A percentile compares a stretch with the other conserved stretches of the same genome.
phyloP scores from a whole-genome alignment of 2,888 invertebrate species.

The Agonopterix alstromeriana region DNA sequence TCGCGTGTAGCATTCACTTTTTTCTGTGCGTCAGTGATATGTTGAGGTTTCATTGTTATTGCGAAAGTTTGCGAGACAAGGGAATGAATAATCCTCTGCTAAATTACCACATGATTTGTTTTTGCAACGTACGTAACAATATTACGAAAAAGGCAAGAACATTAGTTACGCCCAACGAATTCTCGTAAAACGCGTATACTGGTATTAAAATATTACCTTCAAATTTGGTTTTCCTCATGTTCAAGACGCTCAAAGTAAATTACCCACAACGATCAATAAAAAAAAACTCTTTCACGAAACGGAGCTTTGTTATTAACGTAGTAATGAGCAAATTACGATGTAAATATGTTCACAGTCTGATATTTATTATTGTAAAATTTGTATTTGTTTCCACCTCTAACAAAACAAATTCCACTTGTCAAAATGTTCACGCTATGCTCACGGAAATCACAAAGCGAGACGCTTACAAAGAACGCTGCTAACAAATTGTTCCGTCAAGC shows the following conservation, averaged over 20 bases:
- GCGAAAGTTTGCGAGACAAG: too few relatives aligned
- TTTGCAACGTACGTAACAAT: too few relatives aligned
- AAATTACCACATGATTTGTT: too few relatives aligned
- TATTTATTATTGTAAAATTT: not conserved
- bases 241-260: not conserved
- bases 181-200: too few relatives aligned
- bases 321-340: not conserved
- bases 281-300: not conserved
- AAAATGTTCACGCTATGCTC: constrained; percentile 66
- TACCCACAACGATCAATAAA: not conserved
- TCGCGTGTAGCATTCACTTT: constrained; percentile 25
- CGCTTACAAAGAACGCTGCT: constrained; percentile 63
- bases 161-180: too few relatives aligned
- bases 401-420: constrained; percentile 67
- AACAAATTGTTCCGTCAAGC: constrained; percentile 67
- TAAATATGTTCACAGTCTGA: not conserved
- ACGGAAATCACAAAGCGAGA: constrained; percentile 64
- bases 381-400: constrained; percentile 20
- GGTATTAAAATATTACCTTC: not conserved
- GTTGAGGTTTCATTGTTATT: too few relatives aligned
- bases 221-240: not conserved
- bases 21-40: not conserved
- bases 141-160: too few relatives aligned
- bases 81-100: too few relatives aligned
- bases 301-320: not conserved